phyloP scores from a whole-genome alignment of 2,888 invertebrate species.

The Thalpophila matura region DNA sequence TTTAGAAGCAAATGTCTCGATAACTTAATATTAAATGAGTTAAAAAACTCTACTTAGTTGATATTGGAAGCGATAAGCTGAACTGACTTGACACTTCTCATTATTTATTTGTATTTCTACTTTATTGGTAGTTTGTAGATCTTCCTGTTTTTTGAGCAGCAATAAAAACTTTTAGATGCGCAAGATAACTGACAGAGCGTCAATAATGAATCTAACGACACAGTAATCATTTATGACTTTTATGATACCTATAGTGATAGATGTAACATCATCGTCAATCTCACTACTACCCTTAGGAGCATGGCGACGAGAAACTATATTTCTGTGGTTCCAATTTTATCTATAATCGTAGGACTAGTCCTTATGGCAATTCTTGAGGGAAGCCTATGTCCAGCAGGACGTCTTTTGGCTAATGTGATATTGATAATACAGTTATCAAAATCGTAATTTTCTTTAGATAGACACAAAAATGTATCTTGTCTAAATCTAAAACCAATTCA shows the following conservation, averaged over 20 bases:
- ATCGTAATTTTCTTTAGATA: background rate
- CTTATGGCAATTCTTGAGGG: no score
- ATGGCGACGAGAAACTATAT: background rate
- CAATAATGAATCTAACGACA: no score
- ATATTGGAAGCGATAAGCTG: constrained; percentile 21
- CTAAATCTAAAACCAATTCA: constrained; percentile 1
- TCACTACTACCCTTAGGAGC: background rate
- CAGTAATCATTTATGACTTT: no score
- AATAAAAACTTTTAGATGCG: background rate
- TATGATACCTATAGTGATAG: no score
- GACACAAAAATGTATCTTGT: background rate
- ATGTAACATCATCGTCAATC: background rate
- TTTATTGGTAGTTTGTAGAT: background rate
- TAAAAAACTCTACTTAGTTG: constrained; percentile 5
- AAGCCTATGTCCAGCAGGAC: no score
- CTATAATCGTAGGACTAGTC: no score
- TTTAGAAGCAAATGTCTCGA: constrained; percentile 5
- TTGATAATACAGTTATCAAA: no score
- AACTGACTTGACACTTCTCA: constrained; percentile 14
- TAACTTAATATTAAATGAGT: constrained; percentile 19
- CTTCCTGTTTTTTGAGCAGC: background rate
- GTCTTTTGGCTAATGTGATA: no score
- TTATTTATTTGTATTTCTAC: constrained; percentile 12
- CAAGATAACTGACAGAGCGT: background rate
- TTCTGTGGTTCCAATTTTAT: background rate